Evolutionary conservation across 1,140 invertebrate genomes (phyloP).

Genomic region (Oedothorax gibbosus): DNA sequence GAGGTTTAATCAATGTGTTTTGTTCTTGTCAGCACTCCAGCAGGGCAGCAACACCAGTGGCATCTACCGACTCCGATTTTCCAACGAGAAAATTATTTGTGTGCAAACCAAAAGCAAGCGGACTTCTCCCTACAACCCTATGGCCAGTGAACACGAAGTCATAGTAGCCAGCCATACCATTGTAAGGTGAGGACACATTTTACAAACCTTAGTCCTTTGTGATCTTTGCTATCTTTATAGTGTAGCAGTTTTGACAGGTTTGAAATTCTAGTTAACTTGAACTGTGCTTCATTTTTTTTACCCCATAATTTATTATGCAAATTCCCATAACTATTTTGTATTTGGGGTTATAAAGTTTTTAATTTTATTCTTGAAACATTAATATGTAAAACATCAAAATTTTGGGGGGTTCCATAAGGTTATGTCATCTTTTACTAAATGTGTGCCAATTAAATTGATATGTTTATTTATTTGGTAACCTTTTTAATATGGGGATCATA

Average conservation of each 20-base stretch:
- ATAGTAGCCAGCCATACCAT: slow-evolving; percentile 93
- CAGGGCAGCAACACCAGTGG: slow-evolving; percentile 78
- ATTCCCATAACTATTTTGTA: too few relatives aligned
- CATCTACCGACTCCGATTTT: slow-evolving; percentile 82
- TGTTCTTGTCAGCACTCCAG: slow-evolving; percentile 71
- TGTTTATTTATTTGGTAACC: too few relatives aligned
- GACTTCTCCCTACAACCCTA: slow-evolving; percentile 77
- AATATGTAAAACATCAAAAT: too few relatives aligned
- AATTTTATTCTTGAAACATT: too few relatives aligned
- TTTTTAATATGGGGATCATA: too few relatives aligned
- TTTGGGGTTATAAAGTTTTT: too few relatives aligned
- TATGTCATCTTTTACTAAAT: too few relatives aligned
- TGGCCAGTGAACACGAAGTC: slow-evolving; percentile 80
- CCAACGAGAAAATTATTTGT: slow-evolving; percentile 81
- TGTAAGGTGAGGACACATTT: slow-evolving; percentile 69
- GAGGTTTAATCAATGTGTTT: not conserved
- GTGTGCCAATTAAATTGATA: too few relatives aligned
- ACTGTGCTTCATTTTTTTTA: too few relatives aligned
- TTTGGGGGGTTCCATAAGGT: too few relatives aligned
- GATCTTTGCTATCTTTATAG: not conserved
- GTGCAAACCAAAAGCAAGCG: slow-evolving; percentile 89
- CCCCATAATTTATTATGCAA: too few relatives aligned
- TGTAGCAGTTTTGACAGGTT: not conserved
- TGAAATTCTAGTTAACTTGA: too few relatives aligned
- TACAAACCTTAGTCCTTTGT: not conserved